A percentile compares a stretch with the other conserved stretches of the same genome.
These are phyloP conservation scores for Tenualosa ilisha DNA, from an alignment of 2,797 vertebrate genomes.

Conservation along the genomic window DNA sequence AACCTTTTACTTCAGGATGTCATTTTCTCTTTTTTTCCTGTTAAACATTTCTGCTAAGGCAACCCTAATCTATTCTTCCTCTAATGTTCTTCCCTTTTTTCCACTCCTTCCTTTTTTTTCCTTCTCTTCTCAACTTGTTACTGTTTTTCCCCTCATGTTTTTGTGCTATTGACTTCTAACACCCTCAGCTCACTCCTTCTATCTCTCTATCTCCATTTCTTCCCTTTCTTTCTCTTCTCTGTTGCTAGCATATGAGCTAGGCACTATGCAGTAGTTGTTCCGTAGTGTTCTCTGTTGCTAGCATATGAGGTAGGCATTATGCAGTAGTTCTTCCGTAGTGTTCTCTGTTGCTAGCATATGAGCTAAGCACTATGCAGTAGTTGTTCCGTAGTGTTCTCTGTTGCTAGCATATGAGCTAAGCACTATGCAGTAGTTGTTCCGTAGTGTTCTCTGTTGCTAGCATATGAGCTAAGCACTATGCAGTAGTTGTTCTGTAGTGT, in stretches of 20 bases:
- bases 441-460: not conserved
- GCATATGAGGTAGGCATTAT: not conserved
- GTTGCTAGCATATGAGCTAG: not conserved
- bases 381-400: not conserved
- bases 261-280: not conserved
- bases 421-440: not conserved
- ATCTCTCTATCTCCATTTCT: slow-evolving; percentile 28
- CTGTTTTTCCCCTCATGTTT: not conserved
- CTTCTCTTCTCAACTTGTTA: not conserved
- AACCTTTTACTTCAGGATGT: slow-evolving; percentile 54
- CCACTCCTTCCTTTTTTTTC: not conserved
- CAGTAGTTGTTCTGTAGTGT: not conserved
- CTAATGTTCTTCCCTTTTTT: not conserved
- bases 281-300: not conserved
- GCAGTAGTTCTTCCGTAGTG: not conserved
- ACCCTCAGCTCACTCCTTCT: slow-evolving; percentile 38
- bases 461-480: not conserved
- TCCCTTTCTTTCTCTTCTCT: slow-evolving; percentile 16
- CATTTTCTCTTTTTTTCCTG: not conserved
- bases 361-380: not conserved
- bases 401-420: not conserved
- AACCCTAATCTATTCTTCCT: slow-evolving; percentile 12
- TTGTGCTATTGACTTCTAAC: slow-evolving; percentile 11
- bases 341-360: not conserved
- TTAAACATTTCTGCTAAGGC: not conserved